Percentiles rank a stretch among this genome's conserved stretches.
Evolutionary conservation across 2,888 invertebrate genomes (phyloP).

Genomic region (Drosophila longiperda): DNA sequence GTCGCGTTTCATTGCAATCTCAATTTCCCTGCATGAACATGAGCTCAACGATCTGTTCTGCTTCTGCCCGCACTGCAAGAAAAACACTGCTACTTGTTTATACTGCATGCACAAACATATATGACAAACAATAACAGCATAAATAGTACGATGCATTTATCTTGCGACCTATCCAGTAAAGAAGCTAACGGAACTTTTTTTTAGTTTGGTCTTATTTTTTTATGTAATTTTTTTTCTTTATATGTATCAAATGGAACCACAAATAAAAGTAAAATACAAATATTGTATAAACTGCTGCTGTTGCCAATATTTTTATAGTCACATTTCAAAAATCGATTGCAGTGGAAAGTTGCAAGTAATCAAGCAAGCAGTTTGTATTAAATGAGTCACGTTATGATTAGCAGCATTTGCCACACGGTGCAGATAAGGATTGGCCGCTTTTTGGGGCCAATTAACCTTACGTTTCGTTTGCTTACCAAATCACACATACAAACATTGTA

Average conservation of each 20-base stretch:
- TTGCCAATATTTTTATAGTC: constrained; percentile 2
- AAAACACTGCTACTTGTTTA: constrained; percentile 60
- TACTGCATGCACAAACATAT: constrained; percentile 36
- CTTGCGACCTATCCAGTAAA: neutral
- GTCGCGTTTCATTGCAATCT: constrained; percentile 44
- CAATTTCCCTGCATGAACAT: constrained; percentile 49
- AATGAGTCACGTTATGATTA: neutral
- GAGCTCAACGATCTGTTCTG: constrained; percentile 14
- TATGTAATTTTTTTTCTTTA: neutral
- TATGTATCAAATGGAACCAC: neutral
- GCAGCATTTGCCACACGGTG: constrained; percentile 39
- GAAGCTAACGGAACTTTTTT: neutral
- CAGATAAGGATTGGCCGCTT: constrained; percentile 41
- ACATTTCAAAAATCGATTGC: neutral
- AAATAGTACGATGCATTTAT: constrained; percentile 16
- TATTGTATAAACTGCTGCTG: neutral
- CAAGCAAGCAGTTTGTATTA: neutral
- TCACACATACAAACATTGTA: constrained; percentile 10
- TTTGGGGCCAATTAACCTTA: constrained; percentile 63
- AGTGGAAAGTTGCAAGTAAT: constrained; percentile 7
- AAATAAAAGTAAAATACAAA: neutral
- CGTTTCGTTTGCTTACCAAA: constrained; percentile 40
- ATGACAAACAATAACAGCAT: constrained; percentile 28
- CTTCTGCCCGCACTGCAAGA: constrained; percentile 5
- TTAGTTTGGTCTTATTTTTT: neutral